A percentile compares a stretch with the other conserved stretches of the same genome.
Conservation (phyloP, 2,113 vertebrate species). For the Rostratula benghalensis region DNA sequence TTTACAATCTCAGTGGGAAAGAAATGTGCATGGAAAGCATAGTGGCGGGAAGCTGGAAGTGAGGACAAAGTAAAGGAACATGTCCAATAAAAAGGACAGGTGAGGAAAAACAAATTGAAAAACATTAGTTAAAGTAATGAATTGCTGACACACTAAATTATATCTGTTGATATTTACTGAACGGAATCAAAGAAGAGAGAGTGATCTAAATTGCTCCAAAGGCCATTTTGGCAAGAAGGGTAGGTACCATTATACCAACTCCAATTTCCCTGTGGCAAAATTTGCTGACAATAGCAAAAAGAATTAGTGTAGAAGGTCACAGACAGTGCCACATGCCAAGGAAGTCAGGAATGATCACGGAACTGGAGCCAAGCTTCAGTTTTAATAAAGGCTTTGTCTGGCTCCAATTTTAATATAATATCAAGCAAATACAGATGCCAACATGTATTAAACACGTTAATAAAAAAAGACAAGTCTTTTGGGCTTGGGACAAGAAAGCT, state of each 20-base stretch:
- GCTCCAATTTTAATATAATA: constrained; percentile 8
- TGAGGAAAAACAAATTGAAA: neutral
- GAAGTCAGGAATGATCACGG: neutral
- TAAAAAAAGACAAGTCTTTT: neutral
- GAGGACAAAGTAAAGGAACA: constrained; percentile 26
- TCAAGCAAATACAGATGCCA: constrained; percentile 32
- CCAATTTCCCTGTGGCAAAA: neutral
- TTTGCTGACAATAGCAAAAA: neutral
- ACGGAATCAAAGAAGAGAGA: neutral
- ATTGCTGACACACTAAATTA: constrained; percentile 16
- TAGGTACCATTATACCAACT: neutral
- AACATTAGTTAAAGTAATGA: neutral
- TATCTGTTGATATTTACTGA: neutral
- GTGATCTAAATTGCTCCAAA: neutral
- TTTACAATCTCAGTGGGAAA: constrained; percentile 53
- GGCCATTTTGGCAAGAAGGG: neutral
- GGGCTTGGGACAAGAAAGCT: neutral
- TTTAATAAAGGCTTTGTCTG: constrained; percentile 36
- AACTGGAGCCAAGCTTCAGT: constrained; percentile 13
- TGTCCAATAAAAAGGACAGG: constrained; percentile 32
- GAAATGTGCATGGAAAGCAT: constrained; percentile 36
- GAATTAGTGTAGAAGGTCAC: neutral
- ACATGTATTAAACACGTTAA: constrained; percentile 9
- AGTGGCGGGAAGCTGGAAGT: neutral
- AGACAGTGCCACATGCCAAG: neutral